These are phyloP conservation scores for Nothoprocta pentlandii DNA, from an alignment of 2,113 vertebrate genomes.

Conservation along the genomic window DNA sequence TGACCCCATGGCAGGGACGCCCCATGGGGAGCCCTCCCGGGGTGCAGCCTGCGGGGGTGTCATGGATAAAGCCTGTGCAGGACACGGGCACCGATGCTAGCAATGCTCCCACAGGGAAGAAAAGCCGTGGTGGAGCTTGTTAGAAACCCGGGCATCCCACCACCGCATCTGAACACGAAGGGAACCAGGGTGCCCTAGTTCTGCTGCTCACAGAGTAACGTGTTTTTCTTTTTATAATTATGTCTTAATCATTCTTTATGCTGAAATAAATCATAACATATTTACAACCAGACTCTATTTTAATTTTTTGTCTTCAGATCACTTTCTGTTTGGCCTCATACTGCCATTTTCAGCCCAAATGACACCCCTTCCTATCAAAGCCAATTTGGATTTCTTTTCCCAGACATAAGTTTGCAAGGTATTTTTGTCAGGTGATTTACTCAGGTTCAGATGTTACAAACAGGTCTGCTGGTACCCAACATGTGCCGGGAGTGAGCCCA, in stretches of 20 bases:
- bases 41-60: no score
- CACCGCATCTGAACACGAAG: neutral
- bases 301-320: constrained; percentile 67
- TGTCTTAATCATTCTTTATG: constrained; percentile 64
- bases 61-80: neutral
- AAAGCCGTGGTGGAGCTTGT: neutral
- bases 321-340: constrained; percentile 62
- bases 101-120: neutral
- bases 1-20: neutral
- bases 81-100: neutral
- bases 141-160: neutral
- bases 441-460: constrained; percentile 45
- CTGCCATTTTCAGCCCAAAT: constrained; percentile 63
- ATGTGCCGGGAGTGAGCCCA: constrained; percentile 63
- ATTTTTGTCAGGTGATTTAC: constrained; percentile 48
- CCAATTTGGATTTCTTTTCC: constrained; percentile 72
- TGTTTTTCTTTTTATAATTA: constrained; percentile 68
- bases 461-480: neutral
- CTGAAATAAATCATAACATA: constrained; percentile 68
- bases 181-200: constrained; percentile 57
- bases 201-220: constrained; percentile 55
- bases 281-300: constrained; percentile 61
- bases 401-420: constrained; percentile 60
- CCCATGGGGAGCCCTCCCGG: neutral
- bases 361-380: constrained; percentile 59